Percentiles rank a stretch among this genome's conserved stretches.
These are phyloP conservation scores for Montifringilla adamsi DNA, from an alignment of 2,113 vertebrate species.

Conservation along the genomic window DNA sequence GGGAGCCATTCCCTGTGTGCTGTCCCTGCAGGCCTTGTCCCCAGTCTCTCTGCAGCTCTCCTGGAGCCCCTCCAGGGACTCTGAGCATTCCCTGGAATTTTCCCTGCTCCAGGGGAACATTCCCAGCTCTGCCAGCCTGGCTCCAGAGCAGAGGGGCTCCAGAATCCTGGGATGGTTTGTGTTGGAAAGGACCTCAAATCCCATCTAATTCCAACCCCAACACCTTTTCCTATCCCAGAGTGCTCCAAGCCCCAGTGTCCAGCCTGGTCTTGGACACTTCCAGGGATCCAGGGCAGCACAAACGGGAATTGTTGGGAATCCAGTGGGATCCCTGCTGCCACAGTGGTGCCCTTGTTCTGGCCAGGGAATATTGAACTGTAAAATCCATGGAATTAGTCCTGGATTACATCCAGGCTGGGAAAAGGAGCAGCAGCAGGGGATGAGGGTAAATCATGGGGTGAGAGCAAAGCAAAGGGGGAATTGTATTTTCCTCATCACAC, in stretches of 20 bases:
- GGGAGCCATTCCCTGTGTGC: not conserved
- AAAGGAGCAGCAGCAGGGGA: not conserved
- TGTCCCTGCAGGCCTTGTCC: not conserved
- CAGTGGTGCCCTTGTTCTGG: not conserved
- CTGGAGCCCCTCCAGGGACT: not conserved
- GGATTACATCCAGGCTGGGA: not conserved
- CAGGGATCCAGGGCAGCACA: not conserved
- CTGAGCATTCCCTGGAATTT: accelerated
- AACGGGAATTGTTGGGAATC: not conserved
- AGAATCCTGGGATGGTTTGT: not conserved
- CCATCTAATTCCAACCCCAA: not conserved
- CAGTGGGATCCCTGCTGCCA: not conserved
- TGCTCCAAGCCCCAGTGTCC: not conserved
- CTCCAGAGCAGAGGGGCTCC: not conserved
- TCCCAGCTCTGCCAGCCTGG: not conserved
- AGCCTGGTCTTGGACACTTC: not conserved
- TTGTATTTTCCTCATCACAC: not conserved
- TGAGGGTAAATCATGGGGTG: not conserved
- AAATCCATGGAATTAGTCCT: not conserved
- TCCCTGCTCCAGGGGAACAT: not conserved
- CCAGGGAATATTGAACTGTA: not conserved
- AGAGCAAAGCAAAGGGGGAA: not conserved
- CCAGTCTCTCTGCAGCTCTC: not conserved
- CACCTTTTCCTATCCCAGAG: accelerated
- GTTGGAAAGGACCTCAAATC: not conserved